Evolutionary conservation across 2,888 invertebrate species (phyloP).

Genomic region (Ischnura elegans): DNA sequence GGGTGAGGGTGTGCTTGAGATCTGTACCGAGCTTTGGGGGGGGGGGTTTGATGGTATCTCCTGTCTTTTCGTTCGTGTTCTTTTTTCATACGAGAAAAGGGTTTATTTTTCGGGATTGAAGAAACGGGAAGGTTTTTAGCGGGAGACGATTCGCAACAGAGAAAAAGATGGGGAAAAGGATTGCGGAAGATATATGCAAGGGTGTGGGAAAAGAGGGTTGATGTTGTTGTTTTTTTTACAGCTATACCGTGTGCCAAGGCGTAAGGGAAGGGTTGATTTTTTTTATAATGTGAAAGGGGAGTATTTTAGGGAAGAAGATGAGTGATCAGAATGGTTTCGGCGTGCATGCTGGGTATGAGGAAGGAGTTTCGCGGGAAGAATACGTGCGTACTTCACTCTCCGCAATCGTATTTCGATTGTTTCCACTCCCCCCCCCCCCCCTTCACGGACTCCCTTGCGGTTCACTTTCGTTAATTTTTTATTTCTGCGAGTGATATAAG

Average conservation of each 20-base stretch:
- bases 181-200: conserved; percentile 9
- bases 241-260: not conserved
- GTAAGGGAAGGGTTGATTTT: not conserved
- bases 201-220: not conserved
- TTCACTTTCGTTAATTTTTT: conserved; percentile 28
- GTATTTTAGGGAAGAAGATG: conserved; percentile 28
- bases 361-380: conserved; percentile 24
- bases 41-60: not conserved
- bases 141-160: not conserved
- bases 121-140: not conserved
- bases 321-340: conserved; percentile 58
- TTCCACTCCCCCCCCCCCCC: not conserved
- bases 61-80: not conserved
- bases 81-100: conserved; percentile 57
- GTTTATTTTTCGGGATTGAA: conserved; percentile 61
- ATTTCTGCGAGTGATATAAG: conserved; percentile 50
- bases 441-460: not conserved
- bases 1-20: conserved; percentile 25
- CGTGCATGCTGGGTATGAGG: not conserved
- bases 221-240: too few species aligned
- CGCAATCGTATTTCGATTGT: conserved; percentile 57
- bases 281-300: not conserved
- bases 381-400: conserved; percentile 45
- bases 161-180: conserved; percentile 14
- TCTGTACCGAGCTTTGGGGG: not conserved